phyloP scores from a whole-genome alignment of 2,113 vertebrate genomes.

The Oreotragus oreotragus region DNA sequence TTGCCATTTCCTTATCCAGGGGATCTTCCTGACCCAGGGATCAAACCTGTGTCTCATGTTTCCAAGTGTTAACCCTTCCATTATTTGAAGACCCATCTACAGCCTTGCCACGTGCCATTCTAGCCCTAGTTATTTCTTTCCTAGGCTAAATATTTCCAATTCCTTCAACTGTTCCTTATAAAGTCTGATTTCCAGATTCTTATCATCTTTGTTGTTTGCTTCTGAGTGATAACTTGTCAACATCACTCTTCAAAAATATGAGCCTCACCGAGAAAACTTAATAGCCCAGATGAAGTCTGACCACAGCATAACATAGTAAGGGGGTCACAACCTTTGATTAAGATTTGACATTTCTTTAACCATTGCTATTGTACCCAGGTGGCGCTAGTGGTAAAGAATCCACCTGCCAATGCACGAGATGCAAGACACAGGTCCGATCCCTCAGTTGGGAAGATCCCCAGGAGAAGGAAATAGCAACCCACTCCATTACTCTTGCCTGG shows the following conservation, averaged over 20 bases:
- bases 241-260: conserved; percentile 15
- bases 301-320: neutral
- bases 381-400: neutral
- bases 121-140: neutral
- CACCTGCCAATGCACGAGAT: neutral
- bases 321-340: neutral
- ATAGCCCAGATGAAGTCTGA: neutral
- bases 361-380: neutral
- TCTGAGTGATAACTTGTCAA: neutral
- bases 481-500: neutral
- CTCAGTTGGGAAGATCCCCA: neutral
- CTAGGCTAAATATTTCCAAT: neutral
- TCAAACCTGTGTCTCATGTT: neutral
- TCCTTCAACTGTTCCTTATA: neutral
- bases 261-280: neutral
- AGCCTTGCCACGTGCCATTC: neutral
- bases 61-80: neutral
- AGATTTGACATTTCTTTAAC: neutral
- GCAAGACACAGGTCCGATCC: neutral
- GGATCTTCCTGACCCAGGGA: neutral
- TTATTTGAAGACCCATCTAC: neutral
- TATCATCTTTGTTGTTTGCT: neutral
- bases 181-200: conserved; percentile 19
- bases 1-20: neutral
- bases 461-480: neutral